Percentiles rank a stretch among this genome's conserved stretches.
Conservation (phyloP, 2,888 invertebrate species). For the Coecobrya sp. region DNA sequence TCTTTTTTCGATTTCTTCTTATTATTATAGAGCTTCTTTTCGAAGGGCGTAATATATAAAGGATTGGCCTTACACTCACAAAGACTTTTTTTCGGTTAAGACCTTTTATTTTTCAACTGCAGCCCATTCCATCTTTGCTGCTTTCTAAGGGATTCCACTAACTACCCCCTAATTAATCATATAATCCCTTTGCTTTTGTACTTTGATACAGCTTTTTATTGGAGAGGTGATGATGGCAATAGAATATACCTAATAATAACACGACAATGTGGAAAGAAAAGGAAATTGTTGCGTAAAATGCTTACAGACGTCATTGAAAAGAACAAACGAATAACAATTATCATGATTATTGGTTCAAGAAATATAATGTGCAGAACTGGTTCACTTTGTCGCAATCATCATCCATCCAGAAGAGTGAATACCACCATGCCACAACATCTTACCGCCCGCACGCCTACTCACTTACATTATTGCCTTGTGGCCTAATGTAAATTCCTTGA, state of each 20-base stretch:
- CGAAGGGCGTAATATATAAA: neutral
- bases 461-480: no score
- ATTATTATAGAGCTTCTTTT: neutral
- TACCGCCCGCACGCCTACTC: no score
- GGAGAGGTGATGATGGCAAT: neutral
- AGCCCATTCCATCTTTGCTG: neutral
- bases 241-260: neutral
- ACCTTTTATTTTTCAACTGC: neutral
- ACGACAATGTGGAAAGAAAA: neutral
- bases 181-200: neutral
- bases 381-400: no score
- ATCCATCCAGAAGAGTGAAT: no score
- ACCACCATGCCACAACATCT: no score
- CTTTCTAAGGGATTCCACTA: slow-evolving; percentile 39
- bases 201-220: neutral
- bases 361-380: neutral
- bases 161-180: slow-evolving; percentile 72
- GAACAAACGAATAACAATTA: slow-evolving; percentile 13
- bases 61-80: neutral
- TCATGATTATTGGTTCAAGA: neutral
- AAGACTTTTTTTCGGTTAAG: neutral
- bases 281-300: neutral
- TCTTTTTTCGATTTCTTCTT: neutral
- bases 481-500: no score
- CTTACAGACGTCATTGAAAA: neutral